phyloP scores from a whole-genome alignment of 1,140 invertebrate species.

The Zaprionus vittiger region DNA sequence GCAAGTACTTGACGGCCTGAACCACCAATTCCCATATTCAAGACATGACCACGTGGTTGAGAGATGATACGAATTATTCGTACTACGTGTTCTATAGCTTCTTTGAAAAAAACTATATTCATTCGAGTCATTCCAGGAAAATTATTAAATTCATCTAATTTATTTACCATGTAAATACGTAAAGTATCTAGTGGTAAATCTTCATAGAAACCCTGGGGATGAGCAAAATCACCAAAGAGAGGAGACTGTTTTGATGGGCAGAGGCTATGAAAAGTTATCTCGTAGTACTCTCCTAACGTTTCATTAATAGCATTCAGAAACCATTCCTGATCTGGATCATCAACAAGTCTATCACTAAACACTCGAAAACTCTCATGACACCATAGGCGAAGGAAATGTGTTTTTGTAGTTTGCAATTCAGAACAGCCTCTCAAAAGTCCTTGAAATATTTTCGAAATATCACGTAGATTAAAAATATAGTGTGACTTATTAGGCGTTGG shows the following conservation, averaged over 20 bases:
- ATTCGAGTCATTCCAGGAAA: conserved; percentile 90
- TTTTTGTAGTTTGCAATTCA: conserved; percentile 90
- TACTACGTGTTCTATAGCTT: conserved; percentile 93
- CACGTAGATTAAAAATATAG: conserved; percentile 94
- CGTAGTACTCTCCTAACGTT: conserved; percentile 90
- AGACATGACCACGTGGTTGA: conserved; percentile 92
- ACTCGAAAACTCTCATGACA: conserved; percentile 93
- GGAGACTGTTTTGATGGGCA: conserved; percentile 91
- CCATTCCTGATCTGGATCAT: conserved; percentile 91
- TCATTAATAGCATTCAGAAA: conserved; percentile 89
- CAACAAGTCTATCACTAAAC: conserved; percentile 92
- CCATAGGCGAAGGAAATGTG: conserved; percentile 90
- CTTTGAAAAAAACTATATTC: conserved; percentile 92
- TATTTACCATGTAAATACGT: conserved; percentile 87
- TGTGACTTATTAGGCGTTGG: conserved; percentile 95
- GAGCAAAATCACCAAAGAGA: conserved; percentile 92
- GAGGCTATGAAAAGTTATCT: conserved; percentile 91
- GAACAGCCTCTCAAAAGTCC: conserved; percentile 91
- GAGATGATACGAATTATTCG: conserved; percentile 93
- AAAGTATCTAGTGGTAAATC: conserved; percentile 87
- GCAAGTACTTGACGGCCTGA: conserved; percentile 92
- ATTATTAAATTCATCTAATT: conserved; percentile 92
- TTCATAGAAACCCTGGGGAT: conserved; percentile 90
- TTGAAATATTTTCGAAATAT: conserved; percentile 92
- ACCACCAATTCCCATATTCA: conserved; percentile 94